Evolutionary conservation across 2,888 invertebrate species (phyloP).

Genomic region (Gonocerus acuteangulatus): DNA sequence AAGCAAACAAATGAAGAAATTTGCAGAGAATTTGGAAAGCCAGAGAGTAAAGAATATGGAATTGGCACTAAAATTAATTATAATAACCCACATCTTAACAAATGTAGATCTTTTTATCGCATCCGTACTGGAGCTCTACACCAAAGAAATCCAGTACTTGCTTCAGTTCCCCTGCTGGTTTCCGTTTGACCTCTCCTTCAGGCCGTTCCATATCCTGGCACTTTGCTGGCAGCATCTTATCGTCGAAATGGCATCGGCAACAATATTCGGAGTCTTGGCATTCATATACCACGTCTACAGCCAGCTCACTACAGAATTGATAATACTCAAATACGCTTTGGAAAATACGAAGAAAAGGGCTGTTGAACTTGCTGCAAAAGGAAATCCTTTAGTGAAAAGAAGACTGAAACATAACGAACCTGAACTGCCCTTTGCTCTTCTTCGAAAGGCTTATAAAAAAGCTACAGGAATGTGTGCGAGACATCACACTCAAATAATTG

Average conservation of each 20-base stretch:
- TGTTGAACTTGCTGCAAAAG: neutral
- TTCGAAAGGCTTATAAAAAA: neutral
- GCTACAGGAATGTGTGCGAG: neutral
- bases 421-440: neutral
- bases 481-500: conserved; percentile 1
- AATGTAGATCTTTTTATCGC: neutral
- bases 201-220: neutral
- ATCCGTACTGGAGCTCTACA: neutral
- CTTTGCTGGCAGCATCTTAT: neutral
- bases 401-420: too few relatives aligned
- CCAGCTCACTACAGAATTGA: neutral
- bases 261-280: neutral
- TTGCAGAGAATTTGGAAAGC: too few relatives aligned
- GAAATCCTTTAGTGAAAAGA: neutral
- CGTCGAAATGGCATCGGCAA: accelerated
- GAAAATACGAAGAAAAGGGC: neutral
- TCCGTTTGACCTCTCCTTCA: neutral
- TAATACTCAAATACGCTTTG: neutral
- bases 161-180: conserved; percentile 11
- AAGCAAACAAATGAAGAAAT: too few relatives aligned
- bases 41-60: neutral
- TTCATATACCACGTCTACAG: neutral
- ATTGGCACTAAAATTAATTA: neutral
- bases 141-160: neutral
- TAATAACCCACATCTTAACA: neutral